These are phyloP conservation scores for Siniperca scherzeri DNA, from an alignment of 2,797 vertebrate species.

Conservation along the genomic window DNA sequence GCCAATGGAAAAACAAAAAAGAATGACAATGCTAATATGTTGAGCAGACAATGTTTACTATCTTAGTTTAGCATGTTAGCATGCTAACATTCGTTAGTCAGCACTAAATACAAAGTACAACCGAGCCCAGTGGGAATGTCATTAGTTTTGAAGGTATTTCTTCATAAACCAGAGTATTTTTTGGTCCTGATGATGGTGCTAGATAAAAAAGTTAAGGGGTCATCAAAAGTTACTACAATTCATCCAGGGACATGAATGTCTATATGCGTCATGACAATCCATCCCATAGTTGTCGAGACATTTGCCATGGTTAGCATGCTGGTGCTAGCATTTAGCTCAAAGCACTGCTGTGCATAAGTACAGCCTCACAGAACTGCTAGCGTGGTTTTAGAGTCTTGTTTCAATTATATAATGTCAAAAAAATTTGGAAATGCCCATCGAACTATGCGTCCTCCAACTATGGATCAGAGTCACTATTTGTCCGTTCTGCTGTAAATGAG, in stretches of 20 bases:
- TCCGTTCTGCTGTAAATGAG: conserved; percentile 15
- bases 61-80: too few relatives aligned
- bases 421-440: not conserved
- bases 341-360: not conserved
- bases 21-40: too few relatives aligned
- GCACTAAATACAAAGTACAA: too few relatives aligned
- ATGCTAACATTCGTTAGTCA: too few relatives aligned
- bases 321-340: not conserved
- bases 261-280: not conserved
- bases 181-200: not conserved
- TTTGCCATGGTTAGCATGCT: not conserved
- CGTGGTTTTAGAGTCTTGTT: not conserved
- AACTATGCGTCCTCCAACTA: conserved; percentile 27
- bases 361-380: too few relatives aligned
- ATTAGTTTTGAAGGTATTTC: not conserved
- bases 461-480: conserved; percentile 40
- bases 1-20: too few relatives aligned
- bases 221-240: not conserved
- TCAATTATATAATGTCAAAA: not conserved
- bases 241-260: not conserved
- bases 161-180: not conserved
- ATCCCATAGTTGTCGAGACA: not conserved
- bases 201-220: not conserved
- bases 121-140: too few relatives aligned
- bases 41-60: too few relatives aligned